Conservation (phyloP, 1,140 invertebrate genomes). For the Drosophila pseudoobscura region DNA sequence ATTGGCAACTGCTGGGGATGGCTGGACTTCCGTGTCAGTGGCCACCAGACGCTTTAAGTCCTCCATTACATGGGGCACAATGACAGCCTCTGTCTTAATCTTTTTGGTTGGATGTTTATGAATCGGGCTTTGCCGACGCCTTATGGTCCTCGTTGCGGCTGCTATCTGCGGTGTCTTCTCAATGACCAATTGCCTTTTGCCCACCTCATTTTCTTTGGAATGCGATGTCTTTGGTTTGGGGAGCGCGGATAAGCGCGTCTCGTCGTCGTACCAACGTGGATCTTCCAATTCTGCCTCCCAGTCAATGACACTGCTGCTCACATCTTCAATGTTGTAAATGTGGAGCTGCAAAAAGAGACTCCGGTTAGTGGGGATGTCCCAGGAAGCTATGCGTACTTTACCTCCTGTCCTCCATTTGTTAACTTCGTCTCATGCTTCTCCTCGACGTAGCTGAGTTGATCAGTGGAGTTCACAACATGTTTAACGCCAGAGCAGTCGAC, state of each 20-base stretch:
- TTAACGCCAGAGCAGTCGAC: conserved; percentile 40
- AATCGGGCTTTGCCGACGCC: conserved; percentile 20
- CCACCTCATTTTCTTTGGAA: conserved; percentile 51
- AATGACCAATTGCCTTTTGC: conserved; percentile 5
- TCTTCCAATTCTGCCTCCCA: conserved; percentile 69
- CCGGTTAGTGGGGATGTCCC: neutral
- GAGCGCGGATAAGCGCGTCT: neutral
- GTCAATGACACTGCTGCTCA: conserved; percentile 39
- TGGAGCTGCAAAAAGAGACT: conserved; percentile 21
- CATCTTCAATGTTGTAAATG: conserved; percentile 60
- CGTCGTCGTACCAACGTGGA: conserved; percentile 69
- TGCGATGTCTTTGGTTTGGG: conserved; percentile 17
- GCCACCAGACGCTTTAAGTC: conserved; percentile 27
- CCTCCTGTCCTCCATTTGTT: conserved; percentile 52
- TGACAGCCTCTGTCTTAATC: conserved; percentile 21
- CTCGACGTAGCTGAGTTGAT: conserved; percentile 51
- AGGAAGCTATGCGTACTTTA: neutral
- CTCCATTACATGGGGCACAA: conserved; percentile 32
- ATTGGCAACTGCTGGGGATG: neutral
- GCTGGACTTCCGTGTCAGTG: neutral
- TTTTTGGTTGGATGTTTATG: conserved; percentile 38
- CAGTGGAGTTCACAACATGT: conserved; percentile 39
- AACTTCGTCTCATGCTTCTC: conserved; percentile 43
- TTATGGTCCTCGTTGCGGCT: neutral
- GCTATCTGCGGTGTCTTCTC: neutral